Base-by-base conservation (phyloP, 2,113 vertebrate genomes). In the Muntiacus muntjak region DNA sequence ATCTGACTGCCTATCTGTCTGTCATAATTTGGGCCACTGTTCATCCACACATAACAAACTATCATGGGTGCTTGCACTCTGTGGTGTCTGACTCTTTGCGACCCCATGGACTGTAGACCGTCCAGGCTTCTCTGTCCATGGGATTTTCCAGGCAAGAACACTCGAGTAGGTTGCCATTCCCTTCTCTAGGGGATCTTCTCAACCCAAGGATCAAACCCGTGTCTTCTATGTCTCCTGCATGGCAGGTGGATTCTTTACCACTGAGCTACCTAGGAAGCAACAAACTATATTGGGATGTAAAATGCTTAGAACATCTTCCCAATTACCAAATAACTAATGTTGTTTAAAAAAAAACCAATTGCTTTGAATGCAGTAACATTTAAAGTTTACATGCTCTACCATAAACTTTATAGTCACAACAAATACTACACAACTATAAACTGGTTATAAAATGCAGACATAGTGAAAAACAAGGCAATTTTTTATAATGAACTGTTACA, bases 281-380 rank as follows among this genome's bases (percentile, higher is more conserved):
- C 15, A 52, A 55, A 26, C 23, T 67, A 71, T 55, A 92, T 64
- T 76, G 67, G 40, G 7, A 50, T 97, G 3, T 78, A 84, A 97
- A 92, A 78, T 92, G 33, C 55, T 95, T 92, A 47, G 60, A 87
- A 92, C 23, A 84, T 43, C 62, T 92, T 88, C 30, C 60, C 43
- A 21, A 57, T 92, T 40, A 74, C 33, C 47, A 82, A 36, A 60
- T 91, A 86, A 36, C 54, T 74, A 82, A 71, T 81, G 54, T 50
- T 47, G 43, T 90, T 85, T 81, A 47, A 52, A 83, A 82, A 64
- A 86, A 50, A 50, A 47, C 10, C 47, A 50, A 36, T 74, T 87
- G 28, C 13, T 45, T 91, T 82, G 52, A 76, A 30, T 33, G 2
- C 17, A 60, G 12, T 52, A 88, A 88, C 57, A 57, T 84, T 84